A percentile compares a stretch with the other conserved stretches of the same genome.
Evolutionary conservation across 2,888 invertebrate genomes (phyloP).

Genomic region (Tuberolachnus salignus): DNA sequence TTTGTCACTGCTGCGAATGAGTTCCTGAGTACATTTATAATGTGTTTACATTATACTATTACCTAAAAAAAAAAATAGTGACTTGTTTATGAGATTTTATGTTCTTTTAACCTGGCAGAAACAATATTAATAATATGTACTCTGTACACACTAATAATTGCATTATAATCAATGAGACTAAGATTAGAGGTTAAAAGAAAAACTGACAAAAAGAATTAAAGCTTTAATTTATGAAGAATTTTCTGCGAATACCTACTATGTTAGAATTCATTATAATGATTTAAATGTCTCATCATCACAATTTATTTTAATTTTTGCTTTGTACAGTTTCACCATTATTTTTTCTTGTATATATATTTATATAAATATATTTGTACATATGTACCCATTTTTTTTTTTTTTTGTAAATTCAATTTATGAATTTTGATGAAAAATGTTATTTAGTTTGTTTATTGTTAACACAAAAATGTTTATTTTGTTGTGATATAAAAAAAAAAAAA

Average conservation of each 20-base stretch:
- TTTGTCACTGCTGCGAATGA: constrained; percentile 52
- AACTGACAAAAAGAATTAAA: constrained; percentile 8
- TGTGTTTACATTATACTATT: constrained; percentile 49
- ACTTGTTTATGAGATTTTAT: constrained; percentile 29
- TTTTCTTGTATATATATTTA: constrained; percentile 47
- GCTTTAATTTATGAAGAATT: constrained; percentile 43
- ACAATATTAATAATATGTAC: constrained; percentile 28
- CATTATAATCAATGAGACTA: constrained; percentile 19
- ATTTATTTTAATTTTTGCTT: constrained; percentile 45
- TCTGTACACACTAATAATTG: constrained; percentile 44
- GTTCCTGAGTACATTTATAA: constrained; percentile 57
- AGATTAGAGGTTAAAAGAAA: constrained; percentile 12
- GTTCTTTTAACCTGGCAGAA: background rate
- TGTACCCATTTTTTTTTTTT: constrained; percentile 42
- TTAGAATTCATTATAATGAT: constrained; percentile 37
- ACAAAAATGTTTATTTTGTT: constrained; percentile 57
- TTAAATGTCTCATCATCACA: constrained; percentile 53
- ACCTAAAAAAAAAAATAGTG: constrained; percentile 25
- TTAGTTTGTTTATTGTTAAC: constrained; percentile 57
- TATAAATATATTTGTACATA: constrained; percentile 48
- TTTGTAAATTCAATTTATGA: constrained; percentile 50
- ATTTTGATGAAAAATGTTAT: constrained; percentile 52
- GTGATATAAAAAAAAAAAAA: constrained; percentile 48
- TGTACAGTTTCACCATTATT: constrained; percentile 51
- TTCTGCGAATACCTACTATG: constrained; percentile 31